Evolutionary conservation across 2,797 vertebrate genomes (phyloP), one percentile per base, ranked within the genome.

Genomic region (Pelochelys cantorii): DNA sequence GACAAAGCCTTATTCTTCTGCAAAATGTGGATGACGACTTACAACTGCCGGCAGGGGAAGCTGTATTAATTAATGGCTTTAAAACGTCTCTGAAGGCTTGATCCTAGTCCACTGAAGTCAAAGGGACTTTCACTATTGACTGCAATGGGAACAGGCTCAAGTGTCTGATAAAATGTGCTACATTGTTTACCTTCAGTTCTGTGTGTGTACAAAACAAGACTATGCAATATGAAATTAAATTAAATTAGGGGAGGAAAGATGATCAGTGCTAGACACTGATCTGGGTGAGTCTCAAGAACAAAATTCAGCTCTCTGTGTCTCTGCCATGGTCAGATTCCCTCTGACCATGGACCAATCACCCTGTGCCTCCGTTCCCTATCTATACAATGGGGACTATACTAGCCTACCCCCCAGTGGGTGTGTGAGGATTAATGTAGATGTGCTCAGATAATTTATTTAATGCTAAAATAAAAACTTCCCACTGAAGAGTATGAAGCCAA

Each of bases 41-140:
- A 0, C 3, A 23, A 0, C 48, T 11, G 17, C 27, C 60, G 13
- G 37, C 6, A 5, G 22, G 17, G 23, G 37, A 75, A 75, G 71
- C 11, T 37, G n/a, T 37, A 20, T 34, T 10, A 68, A 20, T 1
- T 14, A 17, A 15, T 65, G 62, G 23, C 27, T 62, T 2, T 0
- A 13, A 31, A 53, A 31, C 11, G 20, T 1, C 55, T 68, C 42
- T 17, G 25, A 83, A 84, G 37, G 55, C 13, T 83, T 88, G 12
- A 1, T 3, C 11, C 25, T 0, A 0, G 4, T n/a, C 62, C 25
- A 22, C 80, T 31, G 20, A 29, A 37, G 79, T 2, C 1, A 29
- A 14, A 75, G 1, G n/a, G 0, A 13, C 10, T 53, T 62, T 52
- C 79, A 22, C n/a, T 42, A 22, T 18, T 13, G 75, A 13, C 8